Conservation (phyloP, 1,140 invertebrate species). For the Neodiprion virginianus region DNA sequence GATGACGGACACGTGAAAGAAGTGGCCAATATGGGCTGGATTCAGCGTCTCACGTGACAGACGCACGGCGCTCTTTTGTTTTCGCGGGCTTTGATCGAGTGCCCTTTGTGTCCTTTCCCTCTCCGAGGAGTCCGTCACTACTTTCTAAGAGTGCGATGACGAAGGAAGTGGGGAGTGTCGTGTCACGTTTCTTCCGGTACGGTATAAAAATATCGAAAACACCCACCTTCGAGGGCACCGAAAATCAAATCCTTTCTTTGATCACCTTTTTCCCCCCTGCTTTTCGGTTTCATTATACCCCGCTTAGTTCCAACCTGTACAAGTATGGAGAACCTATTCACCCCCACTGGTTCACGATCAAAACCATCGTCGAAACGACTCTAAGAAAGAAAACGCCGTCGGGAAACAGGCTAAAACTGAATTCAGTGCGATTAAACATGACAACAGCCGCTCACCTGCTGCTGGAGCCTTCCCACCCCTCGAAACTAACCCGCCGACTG, state of each 20-base stretch:
- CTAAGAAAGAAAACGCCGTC: not conserved
- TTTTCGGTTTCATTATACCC: not conserved
- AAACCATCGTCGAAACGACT: not conserved
- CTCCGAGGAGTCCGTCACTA: conserved; percentile 17
- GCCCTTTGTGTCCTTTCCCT: conserved; percentile 39
- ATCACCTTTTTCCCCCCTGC: not conserved
- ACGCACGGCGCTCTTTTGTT: conserved; percentile 54
- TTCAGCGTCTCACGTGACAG: conserved; percentile 61
- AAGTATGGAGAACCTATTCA: not conserved
- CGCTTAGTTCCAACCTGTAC: not conserved
- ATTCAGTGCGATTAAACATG: not conserved
- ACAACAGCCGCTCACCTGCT: not conserved
- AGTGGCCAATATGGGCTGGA: conserved; percentile 63
- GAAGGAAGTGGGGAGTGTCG: not conserved
- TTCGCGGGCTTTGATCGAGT: conserved; percentile 60
- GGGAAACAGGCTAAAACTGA: not conserved
- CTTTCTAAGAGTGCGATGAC: conserved; percentile 21
- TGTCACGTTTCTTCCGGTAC: conserved; percentile 10
- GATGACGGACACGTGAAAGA: conserved; percentile 62
- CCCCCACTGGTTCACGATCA: conserved; percentile 17
- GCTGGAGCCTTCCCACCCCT: not conserved
- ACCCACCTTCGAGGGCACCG: not conserved
- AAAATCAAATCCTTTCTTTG: conserved; percentile 3
- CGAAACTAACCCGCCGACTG: conserved; percentile 9
- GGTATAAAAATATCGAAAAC: not conserved